Evolutionary conservation across 2,888 invertebrate genomes (phyloP).

Genomic region (Therioaphis trifolii): DNA sequence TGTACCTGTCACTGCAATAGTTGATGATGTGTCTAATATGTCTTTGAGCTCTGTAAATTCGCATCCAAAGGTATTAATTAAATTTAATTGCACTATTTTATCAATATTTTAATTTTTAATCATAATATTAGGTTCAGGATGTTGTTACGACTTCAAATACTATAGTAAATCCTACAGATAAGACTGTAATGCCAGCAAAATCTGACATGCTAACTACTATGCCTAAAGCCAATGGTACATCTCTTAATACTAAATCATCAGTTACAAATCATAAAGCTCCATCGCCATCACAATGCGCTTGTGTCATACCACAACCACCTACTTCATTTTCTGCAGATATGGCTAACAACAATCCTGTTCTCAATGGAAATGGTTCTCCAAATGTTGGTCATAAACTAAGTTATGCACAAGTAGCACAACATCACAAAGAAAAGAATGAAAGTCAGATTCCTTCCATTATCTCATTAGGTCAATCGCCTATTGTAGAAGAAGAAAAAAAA

Average conservation of each 20-base stretch:
- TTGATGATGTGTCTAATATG: conserved; percentile 55
- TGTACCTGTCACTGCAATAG: conserved; percentile 31
- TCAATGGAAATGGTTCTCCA: conserved; percentile 54
- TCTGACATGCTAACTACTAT: conserved; percentile 44
- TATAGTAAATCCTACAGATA: conserved; percentile 55
- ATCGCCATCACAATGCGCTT: conserved; percentile 57
- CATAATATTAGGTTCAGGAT: conserved; percentile 45
- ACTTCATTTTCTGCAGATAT: conserved; percentile 50
- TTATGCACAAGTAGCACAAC: conserved; percentile 78
- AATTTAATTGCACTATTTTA: neutral
- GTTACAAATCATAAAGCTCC: conserved; percentile 56
- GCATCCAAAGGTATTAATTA: conserved; percentile 53
- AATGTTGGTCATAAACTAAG: conserved; percentile 70
- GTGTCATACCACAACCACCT: conserved; percentile 60
- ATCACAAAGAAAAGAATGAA: conserved; percentile 72
- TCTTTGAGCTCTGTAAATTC: conserved; percentile 45
- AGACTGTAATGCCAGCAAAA: conserved; percentile 61
- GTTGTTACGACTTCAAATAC: conserved; percentile 50
- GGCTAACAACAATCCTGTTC: conserved; percentile 55
- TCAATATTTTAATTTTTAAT: neutral
- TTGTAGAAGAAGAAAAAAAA: conserved; percentile 50
- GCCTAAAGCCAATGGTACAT: conserved; percentile 56
- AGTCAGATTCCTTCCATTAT: conserved; percentile 41
- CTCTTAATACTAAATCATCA: conserved; percentile 49
- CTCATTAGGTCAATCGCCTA: conserved; percentile 47